Conservation (phyloP, 2,888 invertebrate genomes). For the Eurois occulta region DNA sequence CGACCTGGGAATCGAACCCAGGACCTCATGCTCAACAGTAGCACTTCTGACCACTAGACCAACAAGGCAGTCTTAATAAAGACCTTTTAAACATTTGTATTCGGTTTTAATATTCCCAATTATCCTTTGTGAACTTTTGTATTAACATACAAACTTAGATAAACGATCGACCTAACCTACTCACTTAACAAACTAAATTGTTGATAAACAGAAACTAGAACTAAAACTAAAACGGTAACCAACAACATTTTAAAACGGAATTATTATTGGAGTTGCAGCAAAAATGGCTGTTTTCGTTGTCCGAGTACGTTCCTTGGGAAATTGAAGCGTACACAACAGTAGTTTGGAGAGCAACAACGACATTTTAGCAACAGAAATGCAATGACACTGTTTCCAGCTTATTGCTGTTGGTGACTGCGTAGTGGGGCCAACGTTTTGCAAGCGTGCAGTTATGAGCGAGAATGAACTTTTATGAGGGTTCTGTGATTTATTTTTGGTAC, state of each 20-base stretch:
- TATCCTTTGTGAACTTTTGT: background rate
- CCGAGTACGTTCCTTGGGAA: conserved; percentile 63
- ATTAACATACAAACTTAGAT: background rate
- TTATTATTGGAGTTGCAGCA: conserved; percentile 65
- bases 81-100: background rate
- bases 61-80: too few relatives aligned
- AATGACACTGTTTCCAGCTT: conserved; percentile 65
- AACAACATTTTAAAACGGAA: conserved; percentile 65
- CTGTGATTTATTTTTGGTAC: conserved; percentile 48
- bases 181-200: conserved; percentile 53
- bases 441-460: conserved; percentile 44
- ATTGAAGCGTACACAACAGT: conserved; percentile 66
- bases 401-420: conserved; percentile 59
- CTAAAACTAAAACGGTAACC: conserved; percentile 40
- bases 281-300: conserved; percentile 66
- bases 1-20: too few relatives aligned
- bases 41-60: too few relatives aligned
- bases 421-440: conserved; percentile 43
- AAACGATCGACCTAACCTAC: conserved; percentile 12
- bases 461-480: conserved; percentile 51
- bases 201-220: conserved; percentile 45
- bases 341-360: conserved; percentile 61
- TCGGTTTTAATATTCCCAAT: background rate
- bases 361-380: conserved; percentile 58
- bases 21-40: too few relatives aligned